Conservation (phyloP, 2,797 vertebrate genomes). For the Botia almorhae region DNA sequence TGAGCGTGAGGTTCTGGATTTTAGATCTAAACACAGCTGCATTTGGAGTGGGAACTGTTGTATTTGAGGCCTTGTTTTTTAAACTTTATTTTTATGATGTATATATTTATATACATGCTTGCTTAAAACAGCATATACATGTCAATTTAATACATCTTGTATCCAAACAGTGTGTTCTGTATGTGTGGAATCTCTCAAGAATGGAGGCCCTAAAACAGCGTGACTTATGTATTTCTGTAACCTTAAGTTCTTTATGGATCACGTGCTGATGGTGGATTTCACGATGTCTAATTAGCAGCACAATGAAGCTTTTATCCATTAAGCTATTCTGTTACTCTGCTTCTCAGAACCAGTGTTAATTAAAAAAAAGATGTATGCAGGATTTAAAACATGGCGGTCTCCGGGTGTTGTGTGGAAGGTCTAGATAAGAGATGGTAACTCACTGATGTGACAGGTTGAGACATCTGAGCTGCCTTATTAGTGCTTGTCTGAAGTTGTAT, state of each 20-base stretch:
- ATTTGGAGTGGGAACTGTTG: constrained; percentile 68
- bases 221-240: constrained; percentile 57
- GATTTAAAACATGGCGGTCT: constrained; percentile 79
- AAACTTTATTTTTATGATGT: constrained; percentile 54
- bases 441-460: constrained; percentile 82
- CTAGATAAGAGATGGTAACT: constrained; percentile 84
- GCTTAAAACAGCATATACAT: constrained; percentile 17
- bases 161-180: constrained; percentile 41
- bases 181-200: constrained; percentile 57
- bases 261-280: constrained; percentile 77
- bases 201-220: constrained; percentile 51
- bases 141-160: constrained; percentile 31
- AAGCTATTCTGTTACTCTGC: constrained; percentile 75
- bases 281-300: constrained; percentile 82
- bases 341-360: constrained; percentile 81
- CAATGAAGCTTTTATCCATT: constrained; percentile 81
- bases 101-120: constrained; percentile 41
- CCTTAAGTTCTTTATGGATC: constrained; percentile 61
- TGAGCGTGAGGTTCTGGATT: constrained; percentile 75
- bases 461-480: constrained; percentile 81
- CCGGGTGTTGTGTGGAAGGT: constrained; percentile 82
- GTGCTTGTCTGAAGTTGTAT: constrained; percentile 82
- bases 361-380: constrained; percentile 80
- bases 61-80: constrained; percentile 68
- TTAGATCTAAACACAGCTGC: constrained; percentile 79